Base-by-base conservation (phyloP, 2,888 invertebrate species). In the Linyphia triangularis region DNA sequence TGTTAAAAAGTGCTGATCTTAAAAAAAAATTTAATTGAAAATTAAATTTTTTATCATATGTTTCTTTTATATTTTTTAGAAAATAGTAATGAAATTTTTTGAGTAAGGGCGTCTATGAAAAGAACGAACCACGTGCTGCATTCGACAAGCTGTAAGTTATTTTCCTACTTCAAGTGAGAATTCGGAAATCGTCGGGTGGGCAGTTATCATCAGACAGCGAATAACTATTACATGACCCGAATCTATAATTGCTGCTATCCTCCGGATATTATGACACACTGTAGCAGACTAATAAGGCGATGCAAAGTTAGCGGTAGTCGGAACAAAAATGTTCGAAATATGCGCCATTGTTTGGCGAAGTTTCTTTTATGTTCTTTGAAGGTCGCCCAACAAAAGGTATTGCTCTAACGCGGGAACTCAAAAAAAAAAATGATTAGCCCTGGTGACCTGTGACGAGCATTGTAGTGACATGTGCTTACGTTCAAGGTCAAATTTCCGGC, bases 251-350 rank as follows among this genome's bases (percentile, higher is more conserved):
- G 61, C 67, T 33, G 28, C 67, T 24, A 61, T 33, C 75, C 59
- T 73, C 73, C 86, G 86, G 86, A 86, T 86, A 26, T 86, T 86
- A 16, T 33, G 67, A 75, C 86, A 81, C 67, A 73, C 24, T 65
- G n/a, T 30, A 40, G 28, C 16, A 73, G 28, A 19, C 65, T 30
- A 40, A 69, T 70, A 22, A 67, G 28, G 67, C 26, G 67, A 79
- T 28, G 61, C 75, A 63, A 28, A 28, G 57, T 79, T 67, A 7
- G 28, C 43, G 43, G 63, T n/a, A 51, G 51, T 51, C n/a, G 16
- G 51, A 79, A 59, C 30, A 73, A 67, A 65, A 51, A 5, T 5
- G 51, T 51, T 51, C n/a, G 51, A n/a, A 51, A 30, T 1, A 22
- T 30, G n/a, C n/a, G 59, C 81, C 22, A 81, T 86, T 81, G 86